Evolutionary conservation across 2,113 vertebrate genomes (phyloP).

Genomic region (Arvicanthis niloticus): DNA sequence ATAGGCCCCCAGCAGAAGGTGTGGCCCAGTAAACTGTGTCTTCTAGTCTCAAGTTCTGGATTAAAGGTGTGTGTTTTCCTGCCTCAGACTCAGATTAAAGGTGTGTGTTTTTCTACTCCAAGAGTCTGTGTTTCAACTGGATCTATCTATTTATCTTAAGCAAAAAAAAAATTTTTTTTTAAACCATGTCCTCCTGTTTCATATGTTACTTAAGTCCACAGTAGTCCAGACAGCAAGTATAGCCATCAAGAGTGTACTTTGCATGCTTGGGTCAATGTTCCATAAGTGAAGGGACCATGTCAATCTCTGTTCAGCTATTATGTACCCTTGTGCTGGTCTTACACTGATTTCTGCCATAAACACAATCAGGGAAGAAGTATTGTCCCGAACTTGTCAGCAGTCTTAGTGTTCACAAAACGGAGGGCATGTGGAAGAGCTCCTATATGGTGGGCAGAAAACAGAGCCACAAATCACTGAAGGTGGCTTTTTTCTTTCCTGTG

Average conservation of each 20-base stretch:
- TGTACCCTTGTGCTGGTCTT: not conserved
- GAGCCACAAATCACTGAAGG: no score
- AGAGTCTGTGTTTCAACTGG: not conserved
- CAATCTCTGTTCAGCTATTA: not conserved
- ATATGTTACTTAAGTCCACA: not conserved
- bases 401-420: no score
- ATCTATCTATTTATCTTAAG: not conserved
- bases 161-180: not conserved
- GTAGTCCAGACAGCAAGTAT: not conserved
- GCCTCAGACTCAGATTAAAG: no score
- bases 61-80: no score
- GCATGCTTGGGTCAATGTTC: not conserved
- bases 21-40: no score
- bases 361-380: not conserved
- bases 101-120: no score
- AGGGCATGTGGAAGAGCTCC: no score
- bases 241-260: not conserved
- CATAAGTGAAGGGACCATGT: not conserved
- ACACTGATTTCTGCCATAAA: not conserved
- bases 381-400: no score
- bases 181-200: fast-evolving
- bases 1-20: no score
- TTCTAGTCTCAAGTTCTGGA: no score
- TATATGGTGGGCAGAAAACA: no score
- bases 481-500: no score